Conservation (phyloP, 2,888 invertebrate genomes). For the Aleiodes leptofemur region DNA sequence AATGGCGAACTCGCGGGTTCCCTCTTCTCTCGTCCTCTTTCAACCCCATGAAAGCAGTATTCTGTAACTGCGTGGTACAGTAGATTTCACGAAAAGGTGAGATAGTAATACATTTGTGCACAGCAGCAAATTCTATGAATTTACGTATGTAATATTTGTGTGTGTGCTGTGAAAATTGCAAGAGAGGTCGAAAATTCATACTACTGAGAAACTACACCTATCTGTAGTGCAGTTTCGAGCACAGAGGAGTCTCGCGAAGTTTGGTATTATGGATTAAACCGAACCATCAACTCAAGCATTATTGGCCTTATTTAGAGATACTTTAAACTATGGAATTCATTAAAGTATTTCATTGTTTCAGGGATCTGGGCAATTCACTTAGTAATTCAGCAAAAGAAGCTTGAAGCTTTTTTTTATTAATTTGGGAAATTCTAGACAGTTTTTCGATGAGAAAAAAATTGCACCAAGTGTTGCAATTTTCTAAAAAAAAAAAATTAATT, state of each 20-base stretch:
- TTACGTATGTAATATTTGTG: constrained; percentile 13
- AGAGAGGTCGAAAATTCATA: constrained; percentile 42
- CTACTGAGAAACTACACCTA: constrained; percentile 58
- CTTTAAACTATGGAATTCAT: background rate
- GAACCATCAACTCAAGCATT: constrained; percentile 30
- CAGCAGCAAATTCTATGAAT: constrained; percentile 36
- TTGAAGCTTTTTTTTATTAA: too few species aligned
- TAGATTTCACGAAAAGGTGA: constrained; percentile 12
- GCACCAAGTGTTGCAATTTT: too few species aligned
- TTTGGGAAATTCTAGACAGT: too few species aligned
- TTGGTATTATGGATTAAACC: constrained; percentile 66
- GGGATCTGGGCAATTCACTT: too few species aligned
- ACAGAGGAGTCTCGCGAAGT: constrained; percentile 61
- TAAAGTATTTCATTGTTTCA: constrained; percentile 8
- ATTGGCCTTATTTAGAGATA: background rate
- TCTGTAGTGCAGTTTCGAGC: constrained; percentile 55
- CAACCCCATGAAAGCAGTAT: background rate
- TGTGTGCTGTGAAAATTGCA: constrained; percentile 8
- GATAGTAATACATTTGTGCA: constrained; percentile 6
- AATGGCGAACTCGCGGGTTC: constrained; percentile 23
- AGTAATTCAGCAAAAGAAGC: too few species aligned
- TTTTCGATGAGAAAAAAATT: too few species aligned
- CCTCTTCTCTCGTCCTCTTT: too few species aligned
- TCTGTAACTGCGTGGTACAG: background rate
- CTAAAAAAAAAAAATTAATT: too few species aligned